Percentiles rank a stretch among this genome's conserved stretches.
phyloP scores from a whole-genome alignment of 2,797 vertebrate genomes.

The Muscicapa striata region DNA sequence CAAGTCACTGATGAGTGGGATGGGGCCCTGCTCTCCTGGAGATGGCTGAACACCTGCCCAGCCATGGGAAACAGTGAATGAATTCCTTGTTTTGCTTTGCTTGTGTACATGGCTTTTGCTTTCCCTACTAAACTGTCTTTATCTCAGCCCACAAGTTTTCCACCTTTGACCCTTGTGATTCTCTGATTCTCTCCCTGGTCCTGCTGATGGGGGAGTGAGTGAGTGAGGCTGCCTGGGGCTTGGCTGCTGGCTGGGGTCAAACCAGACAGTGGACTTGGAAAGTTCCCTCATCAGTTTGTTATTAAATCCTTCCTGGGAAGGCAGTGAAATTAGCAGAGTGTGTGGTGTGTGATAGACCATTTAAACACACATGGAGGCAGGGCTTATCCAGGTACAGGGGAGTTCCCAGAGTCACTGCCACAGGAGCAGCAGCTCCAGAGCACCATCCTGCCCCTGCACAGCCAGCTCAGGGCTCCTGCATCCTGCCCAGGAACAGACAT shows the following conservation, averaged over 20 bases:
- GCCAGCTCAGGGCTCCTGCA: background rate
- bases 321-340: background rate
- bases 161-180: background rate
- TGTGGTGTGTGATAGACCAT: background rate
- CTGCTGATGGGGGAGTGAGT: background rate
- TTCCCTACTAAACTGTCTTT: background rate
- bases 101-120: background rate
- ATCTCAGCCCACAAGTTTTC: background rate
- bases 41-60: background rate
- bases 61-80: background rate
- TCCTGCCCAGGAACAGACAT: background rate
- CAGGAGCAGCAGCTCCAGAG: background rate
- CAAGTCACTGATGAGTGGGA: accelerated
- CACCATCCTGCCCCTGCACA: background rate
- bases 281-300: background rate
- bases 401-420: background rate
- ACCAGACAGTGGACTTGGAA: background rate
- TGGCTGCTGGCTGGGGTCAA: background rate
- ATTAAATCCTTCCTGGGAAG: background rate
- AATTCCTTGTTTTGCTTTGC: background rate
- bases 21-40: background rate
- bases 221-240: background rate
- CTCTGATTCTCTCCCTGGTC: background rate
- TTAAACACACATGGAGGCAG: background rate
- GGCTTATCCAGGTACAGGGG: background rate